Evolutionary conservation across 2,113 vertebrate genomes (phyloP).

Genomic region (Pseudorhombus dupliciocellatus): DNA sequence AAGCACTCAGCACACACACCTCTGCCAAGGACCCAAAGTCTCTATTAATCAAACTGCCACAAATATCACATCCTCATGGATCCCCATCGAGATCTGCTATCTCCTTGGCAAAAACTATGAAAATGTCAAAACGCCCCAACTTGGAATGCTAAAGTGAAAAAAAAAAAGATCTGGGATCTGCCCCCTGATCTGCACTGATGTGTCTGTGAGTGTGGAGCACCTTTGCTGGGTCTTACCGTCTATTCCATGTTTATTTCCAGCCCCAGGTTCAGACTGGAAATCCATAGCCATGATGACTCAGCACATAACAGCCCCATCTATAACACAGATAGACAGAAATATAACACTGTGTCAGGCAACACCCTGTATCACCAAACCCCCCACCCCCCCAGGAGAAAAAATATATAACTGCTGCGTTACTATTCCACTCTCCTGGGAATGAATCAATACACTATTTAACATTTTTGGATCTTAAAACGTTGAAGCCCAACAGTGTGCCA

Average conservation of each 20-base stretch:
- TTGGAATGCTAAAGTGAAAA: too few relatives aligned
- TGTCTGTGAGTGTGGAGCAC: not conserved
- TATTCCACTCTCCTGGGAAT: not conserved
- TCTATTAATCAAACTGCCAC: too few relatives aligned
- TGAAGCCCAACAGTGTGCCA: not conserved
- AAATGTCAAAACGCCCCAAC: too few relatives aligned
- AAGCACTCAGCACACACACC: too few relatives aligned
- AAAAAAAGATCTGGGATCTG: too few relatives aligned
- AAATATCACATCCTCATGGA: too few relatives aligned
- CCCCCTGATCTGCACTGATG: too few relatives aligned
- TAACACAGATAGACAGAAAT: conserved; percentile 12
- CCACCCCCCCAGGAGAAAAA: not conserved
- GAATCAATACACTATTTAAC: not conserved
- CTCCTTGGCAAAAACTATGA: too few relatives aligned
- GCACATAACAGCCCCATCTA: conserved; percentile 15
- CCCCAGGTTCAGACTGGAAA: conserved; percentile 7
- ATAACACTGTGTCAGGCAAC: conserved; percentile 10
- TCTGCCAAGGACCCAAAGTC: too few relatives aligned
- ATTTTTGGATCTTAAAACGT: not conserved
- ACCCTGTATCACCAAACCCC: not conserved
- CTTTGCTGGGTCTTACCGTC: not conserved
- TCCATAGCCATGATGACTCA: conserved; percentile 27
- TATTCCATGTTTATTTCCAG: conserved; percentile 5
- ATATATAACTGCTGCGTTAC: not conserved
- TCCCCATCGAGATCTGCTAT: too few relatives aligned